Evolutionary conservation across 2,888 invertebrate genomes (phyloP), one percentile per base, ranked within the genome.

Genomic region (Lottia gigantea): DNA sequence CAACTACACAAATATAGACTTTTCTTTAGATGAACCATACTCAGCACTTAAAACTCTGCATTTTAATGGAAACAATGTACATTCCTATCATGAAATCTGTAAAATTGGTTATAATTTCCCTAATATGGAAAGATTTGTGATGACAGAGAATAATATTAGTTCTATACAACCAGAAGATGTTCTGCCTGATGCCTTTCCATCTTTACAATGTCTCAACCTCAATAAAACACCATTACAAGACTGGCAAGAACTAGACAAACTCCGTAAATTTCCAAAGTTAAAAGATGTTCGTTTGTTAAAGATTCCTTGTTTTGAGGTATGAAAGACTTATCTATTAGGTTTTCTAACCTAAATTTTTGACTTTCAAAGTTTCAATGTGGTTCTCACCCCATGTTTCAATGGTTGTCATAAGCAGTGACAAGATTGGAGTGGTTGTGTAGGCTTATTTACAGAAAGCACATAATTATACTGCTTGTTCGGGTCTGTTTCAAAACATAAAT

Each of bases 231-330:
- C 93, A 66, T 89, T 97, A 65, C 91, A 93, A 65, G 93, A 94
- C 49, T 96, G 97, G 96, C 93, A 94, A 81, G 95, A 96, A 85
- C 93, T 97, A 73, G 96, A 97, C 85, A 92, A 93, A 80, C 91
- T 97, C 77, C 92, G 94, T 68, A 92, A 92, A 85, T 96, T 96
- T 90, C 95, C 95, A 1, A 91, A 92, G 14, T 91, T 98, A 70
- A 92, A 92, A 79, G 95, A 95, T 89, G 91, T 97, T 74, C 91
- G 97, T 83, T 93, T 97, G 75, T 93, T 93, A 90, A 94, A 94
- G 55, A 91, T 92, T 74, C 91, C 92, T 40, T 87, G 92, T 55
- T 90, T 92, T 77, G 91, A 92, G 90, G 86, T 85, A 72, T 1
- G 2, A 25, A 14, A 19, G 8, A 46, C 65, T 23, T 46, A 64